phyloP scores from a whole-genome alignment of 2,888 invertebrate genomes.

The Panorpa germanica region DNA sequence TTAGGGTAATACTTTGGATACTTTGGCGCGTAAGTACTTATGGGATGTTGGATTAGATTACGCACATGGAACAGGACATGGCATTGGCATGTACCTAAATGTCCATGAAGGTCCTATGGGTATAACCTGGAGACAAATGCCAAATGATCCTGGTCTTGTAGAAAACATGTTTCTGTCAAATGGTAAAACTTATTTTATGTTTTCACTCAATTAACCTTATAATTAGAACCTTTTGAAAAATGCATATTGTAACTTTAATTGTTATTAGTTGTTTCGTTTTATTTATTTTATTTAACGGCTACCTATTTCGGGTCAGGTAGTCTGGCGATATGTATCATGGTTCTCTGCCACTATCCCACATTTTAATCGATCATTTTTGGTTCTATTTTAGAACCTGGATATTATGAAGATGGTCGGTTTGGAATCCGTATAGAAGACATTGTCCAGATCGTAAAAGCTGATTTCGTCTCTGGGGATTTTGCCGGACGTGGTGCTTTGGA shows the following conservation, averaged over 20 bases:
- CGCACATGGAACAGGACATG: slow-evolving; percentile 81
- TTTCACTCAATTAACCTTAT: background rate
- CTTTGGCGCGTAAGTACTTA: slow-evolving; percentile 52
- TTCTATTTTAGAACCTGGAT: slow-evolving; percentile 56
- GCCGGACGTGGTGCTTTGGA: slow-evolving; percentile 59
- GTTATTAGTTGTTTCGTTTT: background rate
- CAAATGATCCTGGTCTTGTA: slow-evolving; percentile 45
- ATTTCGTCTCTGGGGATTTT: slow-evolving; percentile 34
- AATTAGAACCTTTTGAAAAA: too few relatives aligned
- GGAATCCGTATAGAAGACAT: slow-evolving; percentile 80
- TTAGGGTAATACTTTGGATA: slow-evolving; percentile 32
- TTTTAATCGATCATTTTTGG: background rate
- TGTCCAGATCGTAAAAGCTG: slow-evolving; percentile 45
- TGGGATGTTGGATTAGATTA: slow-evolving; percentile 81
- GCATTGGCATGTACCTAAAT: slow-evolving; percentile 74
- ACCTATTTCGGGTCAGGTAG: background rate
- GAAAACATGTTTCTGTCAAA: slow-evolving; percentile 52
- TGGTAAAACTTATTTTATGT: slow-evolving; percentile 20
- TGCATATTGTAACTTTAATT: slow-evolving; percentile 3
- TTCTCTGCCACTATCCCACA: background rate
- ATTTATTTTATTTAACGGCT: background rate
- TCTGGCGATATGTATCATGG: background rate
- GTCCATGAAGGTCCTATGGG: slow-evolving; percentile 79
- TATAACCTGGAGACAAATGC: slow-evolving; percentile 39
- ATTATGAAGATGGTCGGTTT: slow-evolving; percentile 69